Conservation (phyloP, 2,797 vertebrate genomes). For the Sphenodon punctatus region DNA sequence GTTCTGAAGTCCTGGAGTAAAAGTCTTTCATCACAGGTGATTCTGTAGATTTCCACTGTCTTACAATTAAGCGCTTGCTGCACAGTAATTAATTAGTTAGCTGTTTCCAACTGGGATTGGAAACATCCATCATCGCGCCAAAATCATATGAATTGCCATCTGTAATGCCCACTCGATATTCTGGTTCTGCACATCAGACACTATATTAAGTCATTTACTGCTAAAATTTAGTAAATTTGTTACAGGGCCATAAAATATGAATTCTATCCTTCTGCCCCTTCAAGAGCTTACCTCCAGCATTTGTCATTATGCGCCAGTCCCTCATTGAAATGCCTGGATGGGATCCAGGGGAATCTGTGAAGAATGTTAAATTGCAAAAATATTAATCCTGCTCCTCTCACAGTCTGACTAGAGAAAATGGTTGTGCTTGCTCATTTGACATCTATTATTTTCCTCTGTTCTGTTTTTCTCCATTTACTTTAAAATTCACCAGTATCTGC, state of each 20-base stretch:
- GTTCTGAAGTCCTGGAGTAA: neutral
- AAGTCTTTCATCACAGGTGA: slow-evolving; percentile 5
- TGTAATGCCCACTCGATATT: slow-evolving; percentile 44
- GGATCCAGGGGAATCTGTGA: slow-evolving; percentile 2
- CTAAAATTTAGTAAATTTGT: slow-evolving; percentile 27
- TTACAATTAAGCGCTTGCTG: slow-evolving; percentile 28
- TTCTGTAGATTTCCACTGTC: slow-evolving; percentile 21
- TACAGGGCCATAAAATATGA: slow-evolving; percentile 3
- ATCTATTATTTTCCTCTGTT: slow-evolving; percentile 11
- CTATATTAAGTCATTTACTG: slow-evolving; percentile 36
- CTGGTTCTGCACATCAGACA: slow-evolving; percentile 38
- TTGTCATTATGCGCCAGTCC: neutral
- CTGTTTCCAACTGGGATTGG: slow-evolving; percentile 34
- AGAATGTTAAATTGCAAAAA: slow-evolving; percentile 9
- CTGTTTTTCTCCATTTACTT: neutral
- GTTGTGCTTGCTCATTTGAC: neutral
- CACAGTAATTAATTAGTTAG: slow-evolving; percentile 53
- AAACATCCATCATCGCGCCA: slow-evolving; percentile 47
- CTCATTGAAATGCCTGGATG: slow-evolving; percentile 16
- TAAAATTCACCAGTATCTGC: neutral
- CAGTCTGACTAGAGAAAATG: slow-evolving; percentile 18
- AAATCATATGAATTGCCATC: slow-evolving; percentile 36
- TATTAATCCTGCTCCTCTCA: slow-evolving; percentile 6
- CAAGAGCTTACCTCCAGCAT: neutral
- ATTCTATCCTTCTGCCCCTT: slow-evolving; percentile 8